Evolutionary conservation across 2,113 vertebrate species (phyloP), one percentile per base, ranked within the genome.

Genomic region (Otis tarda): DNA sequence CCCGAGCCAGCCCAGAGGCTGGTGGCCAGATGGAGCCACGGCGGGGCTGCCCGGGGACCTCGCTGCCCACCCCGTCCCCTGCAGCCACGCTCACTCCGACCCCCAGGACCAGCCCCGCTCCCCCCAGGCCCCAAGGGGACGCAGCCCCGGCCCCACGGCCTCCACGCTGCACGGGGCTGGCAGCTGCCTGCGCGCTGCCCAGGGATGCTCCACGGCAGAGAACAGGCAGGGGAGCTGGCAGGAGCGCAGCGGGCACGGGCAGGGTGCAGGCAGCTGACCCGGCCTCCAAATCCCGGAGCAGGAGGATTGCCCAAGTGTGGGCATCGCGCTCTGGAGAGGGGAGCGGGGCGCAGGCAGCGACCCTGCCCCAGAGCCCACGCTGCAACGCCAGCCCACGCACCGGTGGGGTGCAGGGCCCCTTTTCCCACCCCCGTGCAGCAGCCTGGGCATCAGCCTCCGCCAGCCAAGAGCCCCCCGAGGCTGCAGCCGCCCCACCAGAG

Each of bases 321-420:
- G 39, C 39, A 35, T 3, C 8, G 2, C 2, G 8, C 43, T 35
- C 35, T 2, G 0, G 31, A 30, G 64, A 43, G 56, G n/a, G 15
- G 47, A 39, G 41, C 50, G 24, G 14, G 30, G 5, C 27, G 69
- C 71, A 74, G 78, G 7, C 39, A 45, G 23, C 14, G 14, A 21
- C 37, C 16, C 82, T 61, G 28, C 33, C 55, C 57, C 8, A 1
- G 8, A n/a, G 47, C 37, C 49, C 53, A 23, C 11, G 1, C 37
- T 27, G 17, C 20, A 17, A 23, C 70, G 30, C 68, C 76, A 41
- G 10, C n/a, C 19, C 63, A 22, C 25, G 12, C 43, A 4, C 4
- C 0, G 43, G 21, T 4, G 15, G 49, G 53, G 30, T 13, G 45
- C 52, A 23, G 55, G 24, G 14, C 9, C 31, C 37, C 39, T 5